phyloP scores from a whole-genome alignment of 2,888 invertebrate genomes.

The Plusia festucae region DNA sequence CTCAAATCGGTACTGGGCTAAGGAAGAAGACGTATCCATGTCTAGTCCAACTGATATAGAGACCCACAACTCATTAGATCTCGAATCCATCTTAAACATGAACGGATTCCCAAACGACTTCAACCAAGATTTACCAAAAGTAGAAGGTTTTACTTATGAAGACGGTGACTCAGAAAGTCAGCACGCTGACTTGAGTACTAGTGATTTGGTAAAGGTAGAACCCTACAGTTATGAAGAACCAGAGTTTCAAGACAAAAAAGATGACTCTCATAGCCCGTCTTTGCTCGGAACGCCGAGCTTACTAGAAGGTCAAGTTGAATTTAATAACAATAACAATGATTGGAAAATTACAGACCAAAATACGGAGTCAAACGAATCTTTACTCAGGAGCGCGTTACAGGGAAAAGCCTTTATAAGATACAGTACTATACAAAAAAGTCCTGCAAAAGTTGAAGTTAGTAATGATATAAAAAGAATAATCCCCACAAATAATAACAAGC shows the following conservation, averaged over 20 bases:
- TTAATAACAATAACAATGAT: slow-evolving; percentile 94
- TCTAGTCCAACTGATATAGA: slow-evolving; percentile 90
- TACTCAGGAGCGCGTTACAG: slow-evolving; percentile 94
- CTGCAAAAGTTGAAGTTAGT: slow-evolving; percentile 80
- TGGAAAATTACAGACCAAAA: slow-evolving; percentile 95
- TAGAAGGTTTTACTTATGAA: slow-evolving; percentile 93
- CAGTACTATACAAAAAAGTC: slow-evolving; percentile 88
- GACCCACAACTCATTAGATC: slow-evolving; percentile 91
- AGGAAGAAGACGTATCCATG: slow-evolving; percentile 91
- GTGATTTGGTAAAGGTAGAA: slow-evolving; percentile 87
- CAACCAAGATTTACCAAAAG: slow-evolving; percentile 91
- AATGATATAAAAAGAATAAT: slow-evolving; percentile 81
- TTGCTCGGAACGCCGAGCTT: slow-evolving; percentile 86
- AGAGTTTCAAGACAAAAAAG: slow-evolving; percentile 84
- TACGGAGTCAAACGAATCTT: slow-evolving; percentile 91
- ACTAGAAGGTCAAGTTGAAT: slow-evolving; percentile 87
- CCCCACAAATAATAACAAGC: slow-evolving; percentile 85
- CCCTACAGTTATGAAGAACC: slow-evolving; percentile 81
- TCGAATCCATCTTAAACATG: slow-evolving; percentile 94
- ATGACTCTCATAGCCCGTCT: slow-evolving; percentile 78
- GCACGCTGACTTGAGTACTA: slow-evolving; percentile 91
- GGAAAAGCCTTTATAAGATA: slow-evolving; percentile 92
- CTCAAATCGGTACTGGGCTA: slow-evolving; percentile 91
- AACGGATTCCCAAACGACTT: slow-evolving; percentile 90
- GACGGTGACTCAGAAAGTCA: slow-evolving; percentile 94